phyloP scores from a whole-genome alignment of 2,113 vertebrate species.

The Lonchura striata region DNA sequence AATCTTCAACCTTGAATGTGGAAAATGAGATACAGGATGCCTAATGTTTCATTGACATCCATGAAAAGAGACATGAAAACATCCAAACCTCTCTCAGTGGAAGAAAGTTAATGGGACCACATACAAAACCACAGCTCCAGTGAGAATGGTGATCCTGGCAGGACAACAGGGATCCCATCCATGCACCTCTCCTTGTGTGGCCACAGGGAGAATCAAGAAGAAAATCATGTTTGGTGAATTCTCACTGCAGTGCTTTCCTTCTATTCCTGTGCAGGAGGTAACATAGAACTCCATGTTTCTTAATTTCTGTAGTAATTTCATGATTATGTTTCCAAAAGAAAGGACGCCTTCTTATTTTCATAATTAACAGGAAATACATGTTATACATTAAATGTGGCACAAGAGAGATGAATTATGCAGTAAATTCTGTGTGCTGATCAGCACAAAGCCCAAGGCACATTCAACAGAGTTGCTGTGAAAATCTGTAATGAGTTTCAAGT shows the following conservation, averaged over 20 bases:
- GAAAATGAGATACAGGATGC: conserved; percentile 16
- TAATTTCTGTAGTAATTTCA: conserved; percentile 59
- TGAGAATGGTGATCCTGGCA: background rate
- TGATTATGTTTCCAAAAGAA: conserved; percentile 67
- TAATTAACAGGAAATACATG: conserved; percentile 78
- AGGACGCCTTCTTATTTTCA: conserved; percentile 69
- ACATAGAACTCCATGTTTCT: background rate
- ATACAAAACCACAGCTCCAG: background rate
- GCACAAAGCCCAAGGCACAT: conserved; percentile 74
- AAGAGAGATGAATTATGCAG: conserved; percentile 81
- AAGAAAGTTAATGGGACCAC: background rate
- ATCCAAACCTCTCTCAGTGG: background rate
- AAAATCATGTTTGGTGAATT: background rate
- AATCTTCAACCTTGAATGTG: conserved; percentile 35
- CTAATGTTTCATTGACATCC: conserved; percentile 5
- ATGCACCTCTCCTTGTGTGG: background rate
- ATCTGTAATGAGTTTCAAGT: conserved; percentile 80
- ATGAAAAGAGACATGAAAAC: background rate
- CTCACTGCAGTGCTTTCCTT: background rate
- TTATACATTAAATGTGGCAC: conserved; percentile 78
- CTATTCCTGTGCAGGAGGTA: background rate
- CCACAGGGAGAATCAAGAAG: background rate
- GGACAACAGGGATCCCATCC: background rate
- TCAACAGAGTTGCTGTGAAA: conserved; percentile 65
- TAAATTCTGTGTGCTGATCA: conserved; percentile 61